A percentile compares a stretch with the other conserved stretches of the same genome.
Conservation (phyloP, 2,113 vertebrate species). For the Gallinago paraguaiae region DNA sequence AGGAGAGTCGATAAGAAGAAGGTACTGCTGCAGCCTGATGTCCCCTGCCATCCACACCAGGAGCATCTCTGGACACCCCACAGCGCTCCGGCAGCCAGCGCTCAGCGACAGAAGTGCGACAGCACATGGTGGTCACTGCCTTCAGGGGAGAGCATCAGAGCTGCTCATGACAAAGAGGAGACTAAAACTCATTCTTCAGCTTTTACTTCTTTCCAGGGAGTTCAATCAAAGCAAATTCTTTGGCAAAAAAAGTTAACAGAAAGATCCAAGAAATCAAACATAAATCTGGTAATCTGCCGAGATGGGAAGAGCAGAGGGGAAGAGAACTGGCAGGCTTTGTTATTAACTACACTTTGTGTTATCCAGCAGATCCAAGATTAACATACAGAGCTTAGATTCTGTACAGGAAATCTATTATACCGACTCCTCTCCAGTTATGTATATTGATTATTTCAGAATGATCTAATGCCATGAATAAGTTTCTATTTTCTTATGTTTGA, state of each 20-base stretch:
- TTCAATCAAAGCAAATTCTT: conserved; percentile 35
- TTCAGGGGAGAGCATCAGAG: not conserved
- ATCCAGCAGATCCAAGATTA: conserved; percentile 28
- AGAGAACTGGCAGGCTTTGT: conserved; percentile 21
- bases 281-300: conserved; percentile 1
- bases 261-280: conserved; percentile 50
- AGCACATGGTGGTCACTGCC: not conserved
- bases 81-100: fast-evolving
- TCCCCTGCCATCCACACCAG: fast-evolving
- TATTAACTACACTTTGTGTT: conserved; percentile 4
- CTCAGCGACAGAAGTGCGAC: fast-evolving
- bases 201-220: not conserved
- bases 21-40: not conserved
- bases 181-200: not conserved
- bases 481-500: not conserved
- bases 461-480: not conserved
- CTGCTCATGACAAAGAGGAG: not conserved
- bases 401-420: not conserved
- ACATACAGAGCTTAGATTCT: not conserved
- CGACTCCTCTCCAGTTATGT: not conserved
- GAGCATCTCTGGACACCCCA: not conserved
- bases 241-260: not conserved
- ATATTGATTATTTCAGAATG: conserved; percentile 2
- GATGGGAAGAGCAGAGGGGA: not conserved
- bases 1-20: not conserved